These are phyloP conservation scores for Ptychadena robeensis DNA, from an alignment of 2,797 vertebrate species.

Conservation along the genomic window DNA sequence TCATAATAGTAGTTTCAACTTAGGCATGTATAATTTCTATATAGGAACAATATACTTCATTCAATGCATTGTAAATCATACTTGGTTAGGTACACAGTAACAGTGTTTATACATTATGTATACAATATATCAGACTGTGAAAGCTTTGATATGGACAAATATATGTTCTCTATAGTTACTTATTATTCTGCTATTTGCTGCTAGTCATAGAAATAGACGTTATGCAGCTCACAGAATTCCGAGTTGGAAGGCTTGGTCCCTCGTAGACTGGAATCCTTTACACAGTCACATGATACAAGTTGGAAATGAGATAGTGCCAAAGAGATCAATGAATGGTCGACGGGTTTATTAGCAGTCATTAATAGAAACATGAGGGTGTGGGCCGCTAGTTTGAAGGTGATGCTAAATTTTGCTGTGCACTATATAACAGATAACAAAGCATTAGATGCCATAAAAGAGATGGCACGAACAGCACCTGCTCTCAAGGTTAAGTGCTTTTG, in stretches of 20 bases:
- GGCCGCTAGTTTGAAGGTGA: slow-evolving; percentile 48
- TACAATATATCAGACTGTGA: too few relatives aligned
- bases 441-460: slow-evolving; percentile 31
- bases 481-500: slow-evolving; percentile 49
- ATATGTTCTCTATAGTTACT: neutral
- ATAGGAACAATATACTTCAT: too few relatives aligned
- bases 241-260: neutral
- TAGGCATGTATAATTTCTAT: too few relatives aligned
- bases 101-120: too few relatives aligned
- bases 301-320: slow-evolving; percentile 17
- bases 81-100: too few relatives aligned
- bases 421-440: slow-evolving; percentile 48
- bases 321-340: slow-evolving; percentile 43
- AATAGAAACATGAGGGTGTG: slow-evolving; percentile 51
- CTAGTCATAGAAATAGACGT: neutral
- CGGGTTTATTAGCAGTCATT: slow-evolving; percentile 54
- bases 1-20: too few relatives aligned
- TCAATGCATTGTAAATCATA: too few relatives aligned
- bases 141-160: neutral
- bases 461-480: neutral
- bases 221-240: neutral
- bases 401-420: slow-evolving; percentile 41
- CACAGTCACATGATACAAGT: slow-evolving; percentile 6
- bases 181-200: neutral
- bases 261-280: neutral